phyloP scores from a whole-genome alignment of 2,113 vertebrate species.

The Axis porcinus region DNA sequence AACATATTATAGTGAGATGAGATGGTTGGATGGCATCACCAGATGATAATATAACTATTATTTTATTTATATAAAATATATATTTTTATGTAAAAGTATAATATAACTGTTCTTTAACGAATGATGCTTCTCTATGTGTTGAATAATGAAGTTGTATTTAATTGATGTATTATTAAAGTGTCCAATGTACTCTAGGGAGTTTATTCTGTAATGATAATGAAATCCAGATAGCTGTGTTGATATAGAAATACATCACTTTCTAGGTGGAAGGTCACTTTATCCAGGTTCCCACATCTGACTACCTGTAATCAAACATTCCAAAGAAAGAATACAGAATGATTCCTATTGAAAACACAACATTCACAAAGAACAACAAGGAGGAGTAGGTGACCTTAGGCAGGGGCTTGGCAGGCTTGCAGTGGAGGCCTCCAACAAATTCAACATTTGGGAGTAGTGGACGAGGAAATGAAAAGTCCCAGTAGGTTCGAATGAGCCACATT shows the following conservation, averaged over 20 bases:
- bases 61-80: not conserved
- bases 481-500: not conserved
- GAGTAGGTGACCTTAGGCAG: not conserved
- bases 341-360: not conserved
- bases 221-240: not conserved
- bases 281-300: not conserved
- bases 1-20: not conserved
- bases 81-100: not conserved
- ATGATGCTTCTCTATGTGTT: not conserved
- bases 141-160: not conserved
- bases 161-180: not conserved
- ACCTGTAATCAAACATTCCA: not conserved
- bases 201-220: not conserved
- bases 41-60: not conserved
- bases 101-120: not conserved
- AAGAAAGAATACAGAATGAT: not conserved
- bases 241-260: not conserved
- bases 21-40: not conserved
- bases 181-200: not conserved
- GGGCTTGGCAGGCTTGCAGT: not conserved
- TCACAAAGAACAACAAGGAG: not conserved
- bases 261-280: not conserved
- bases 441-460: not conserved
- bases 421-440: not conserved
- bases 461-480: not conserved